A percentile compares a stretch with the other conserved stretches of the same genome.
These are phyloP conservation scores for Epinephelus moara DNA, from an alignment of 2,113 vertebrate species.

Conservation along the genomic window DNA sequence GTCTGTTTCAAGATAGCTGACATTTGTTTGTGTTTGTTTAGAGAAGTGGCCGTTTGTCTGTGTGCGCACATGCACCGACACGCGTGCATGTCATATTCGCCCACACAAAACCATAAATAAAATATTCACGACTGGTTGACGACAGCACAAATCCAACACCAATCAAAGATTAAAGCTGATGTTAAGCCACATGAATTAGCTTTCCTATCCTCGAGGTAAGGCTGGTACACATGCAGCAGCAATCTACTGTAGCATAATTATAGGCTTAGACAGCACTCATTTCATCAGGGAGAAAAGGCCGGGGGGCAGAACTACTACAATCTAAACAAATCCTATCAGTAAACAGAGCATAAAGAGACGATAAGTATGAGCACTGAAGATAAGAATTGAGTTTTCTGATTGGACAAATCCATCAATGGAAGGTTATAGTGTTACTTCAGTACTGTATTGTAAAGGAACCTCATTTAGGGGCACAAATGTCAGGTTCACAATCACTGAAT, in stretches of 20 bases:
- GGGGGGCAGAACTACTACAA: not conserved
- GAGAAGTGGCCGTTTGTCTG: slow-evolving; percentile 1
- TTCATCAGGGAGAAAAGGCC: slow-evolving; percentile 16
- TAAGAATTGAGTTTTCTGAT: not conserved
- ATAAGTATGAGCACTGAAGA: not conserved
- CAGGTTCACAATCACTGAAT: too few species aligned
- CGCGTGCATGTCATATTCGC: not conserved
- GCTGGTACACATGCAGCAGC: slow-evolving; percentile 8
- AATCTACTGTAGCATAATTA: slow-evolving; percentile 32
- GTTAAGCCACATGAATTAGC: slow-evolving; percentile 17
- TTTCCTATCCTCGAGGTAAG: slow-evolving; percentile 50
- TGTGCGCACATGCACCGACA: slow-evolving; percentile 7
- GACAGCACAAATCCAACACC: slow-evolving; percentile 1
- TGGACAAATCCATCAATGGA: not conserved
- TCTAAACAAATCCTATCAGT: slow-evolving; percentile 5
- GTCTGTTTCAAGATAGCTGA: not conserved
- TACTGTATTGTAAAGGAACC: not conserved
- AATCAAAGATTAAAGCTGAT: slow-evolving; percentile 14
- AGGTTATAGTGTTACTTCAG: not conserved
- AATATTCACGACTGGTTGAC: slow-evolving; percentile 24
- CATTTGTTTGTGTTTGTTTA: slow-evolving; percentile 44
- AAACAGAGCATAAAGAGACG: not conserved
- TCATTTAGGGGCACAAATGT: not conserved
- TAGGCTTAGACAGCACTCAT: not conserved
- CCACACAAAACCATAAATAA: slow-evolving; percentile 29